These are phyloP conservation scores for Pygoscelis adeliae DNA, from an alignment of 2,113 vertebrate species.

Conservation along the genomic window DNA sequence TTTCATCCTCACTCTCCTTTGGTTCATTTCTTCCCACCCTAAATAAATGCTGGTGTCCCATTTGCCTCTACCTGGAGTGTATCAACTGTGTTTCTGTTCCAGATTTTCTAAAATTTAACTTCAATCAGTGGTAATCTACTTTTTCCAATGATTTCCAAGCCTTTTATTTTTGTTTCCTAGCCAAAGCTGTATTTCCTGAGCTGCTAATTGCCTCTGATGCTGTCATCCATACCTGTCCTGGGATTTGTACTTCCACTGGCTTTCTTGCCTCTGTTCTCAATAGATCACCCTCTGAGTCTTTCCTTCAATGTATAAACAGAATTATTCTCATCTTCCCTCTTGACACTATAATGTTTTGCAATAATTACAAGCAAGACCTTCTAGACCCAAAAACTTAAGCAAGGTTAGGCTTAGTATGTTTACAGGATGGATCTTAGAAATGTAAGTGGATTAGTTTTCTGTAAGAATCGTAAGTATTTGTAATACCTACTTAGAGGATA, in stretches of 20 bases:
- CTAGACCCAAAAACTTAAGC: neutral
- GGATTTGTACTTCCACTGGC: neutral
- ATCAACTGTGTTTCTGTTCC: neutral
- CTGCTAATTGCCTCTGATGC: neutral
- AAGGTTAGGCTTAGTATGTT: neutral
- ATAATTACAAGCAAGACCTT: neutral
- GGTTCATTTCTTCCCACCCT: neutral
- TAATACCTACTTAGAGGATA: neutral
- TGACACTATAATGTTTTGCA: neutral
- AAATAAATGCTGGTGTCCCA: neutral
- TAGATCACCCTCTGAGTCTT: neutral
- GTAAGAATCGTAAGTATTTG: neutral
- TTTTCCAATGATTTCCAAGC: neutral
- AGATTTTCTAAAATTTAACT: neutral
- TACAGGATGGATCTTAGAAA: neutral
- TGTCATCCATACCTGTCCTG: neutral
- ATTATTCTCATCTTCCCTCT: neutral
- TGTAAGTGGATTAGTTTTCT: neutral
- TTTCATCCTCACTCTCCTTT: neutral
- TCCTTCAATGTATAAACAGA: neutral
- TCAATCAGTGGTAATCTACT: neutral
- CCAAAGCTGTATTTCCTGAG: neutral
- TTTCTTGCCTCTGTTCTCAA: neutral
- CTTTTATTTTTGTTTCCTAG: neutral
- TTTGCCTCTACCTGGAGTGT: neutral